A percentile compares a stretch with the other conserved stretches of the same genome.
These are phyloP conservation scores for Chouioia cunea DNA, from an alignment of 2,888 invertebrate genomes.

Conservation along the genomic window DNA sequence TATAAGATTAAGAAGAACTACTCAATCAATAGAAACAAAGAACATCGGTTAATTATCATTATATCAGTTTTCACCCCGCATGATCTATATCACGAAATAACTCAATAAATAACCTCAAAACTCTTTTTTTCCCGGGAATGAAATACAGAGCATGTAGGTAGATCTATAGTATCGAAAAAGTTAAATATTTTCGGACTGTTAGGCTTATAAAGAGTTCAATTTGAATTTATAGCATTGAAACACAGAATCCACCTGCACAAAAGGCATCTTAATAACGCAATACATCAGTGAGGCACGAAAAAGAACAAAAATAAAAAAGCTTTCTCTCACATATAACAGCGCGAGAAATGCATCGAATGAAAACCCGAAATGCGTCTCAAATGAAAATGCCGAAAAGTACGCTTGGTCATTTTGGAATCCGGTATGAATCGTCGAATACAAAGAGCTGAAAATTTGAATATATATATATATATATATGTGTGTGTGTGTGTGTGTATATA, in stretches of 20 bases:
- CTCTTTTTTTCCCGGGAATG: slow-evolving; percentile 1
- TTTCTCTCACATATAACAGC: no score
- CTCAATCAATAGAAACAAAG: no score
- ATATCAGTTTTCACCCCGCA: no score
- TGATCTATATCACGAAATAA: no score
- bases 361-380: slow-evolving; percentile 6
- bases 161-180: slow-evolving; percentile 1
- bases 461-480: slow-evolving; percentile 21
- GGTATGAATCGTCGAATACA: slow-evolving; percentile 18
- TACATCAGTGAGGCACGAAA: slow-evolving; percentile 11
- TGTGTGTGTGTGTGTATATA: background rate
- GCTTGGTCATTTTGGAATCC: slow-evolving; percentile 37
- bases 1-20: no score
- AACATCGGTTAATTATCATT: no score
- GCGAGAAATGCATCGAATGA: no score
- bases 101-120: background rate
- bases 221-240: slow-evolving; percentile 31
- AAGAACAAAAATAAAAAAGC: no score
- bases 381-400: slow-evolving; percentile 27
- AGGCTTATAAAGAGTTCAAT: slow-evolving; percentile 9
- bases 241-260: slow-evolving; percentile 35
- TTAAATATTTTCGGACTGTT: slow-evolving; percentile 12
- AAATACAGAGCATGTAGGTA: background rate
- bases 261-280: slow-evolving; percentile 44
- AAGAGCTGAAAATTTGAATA: slow-evolving; percentile 46